Percentiles rank a stretch among this genome's conserved stretches.
Conservation (phyloP, 2,888 invertebrate genomes). For the Philereme transversata region DNA sequence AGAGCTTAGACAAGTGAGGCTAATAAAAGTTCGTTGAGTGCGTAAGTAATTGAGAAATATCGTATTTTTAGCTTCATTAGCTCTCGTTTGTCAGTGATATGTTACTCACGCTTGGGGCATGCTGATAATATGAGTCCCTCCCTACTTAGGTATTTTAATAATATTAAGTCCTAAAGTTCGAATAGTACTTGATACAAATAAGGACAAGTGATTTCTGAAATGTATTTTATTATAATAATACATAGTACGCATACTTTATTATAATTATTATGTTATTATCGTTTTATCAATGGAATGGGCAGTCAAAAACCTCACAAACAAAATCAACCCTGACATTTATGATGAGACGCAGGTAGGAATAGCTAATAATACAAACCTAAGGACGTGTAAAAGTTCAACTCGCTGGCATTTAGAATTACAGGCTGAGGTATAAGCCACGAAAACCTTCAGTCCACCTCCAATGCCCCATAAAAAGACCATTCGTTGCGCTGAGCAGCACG, state of each 20-base stretch:
- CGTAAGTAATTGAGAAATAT: slow-evolving; percentile 23
- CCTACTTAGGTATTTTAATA: too few relatives aligned
- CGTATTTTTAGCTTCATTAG: slow-evolving; percentile 35
- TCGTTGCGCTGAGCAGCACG: slow-evolving; percentile 37
- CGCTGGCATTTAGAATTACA: slow-evolving; percentile 47
- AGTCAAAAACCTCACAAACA: background rate
- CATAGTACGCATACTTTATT: too few relatives aligned
- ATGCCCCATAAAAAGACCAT: slow-evolving; percentile 47
- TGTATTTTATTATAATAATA: too few relatives aligned
- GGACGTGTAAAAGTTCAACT: slow-evolving; percentile 29
- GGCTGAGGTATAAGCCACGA: slow-evolving; percentile 22
- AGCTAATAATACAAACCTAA: slow-evolving; percentile 19
- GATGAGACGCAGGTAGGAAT: slow-evolving; percentile 7
- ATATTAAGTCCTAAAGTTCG: too few relatives aligned
- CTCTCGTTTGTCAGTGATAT: slow-evolving; percentile 24
- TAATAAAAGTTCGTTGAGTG: slow-evolving; percentile 23
- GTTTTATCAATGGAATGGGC: too few relatives aligned
- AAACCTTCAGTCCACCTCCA: slow-evolving; percentile 34
- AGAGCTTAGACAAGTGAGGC: slow-evolving; percentile 18
- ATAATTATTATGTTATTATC: too few relatives aligned
- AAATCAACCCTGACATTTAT: slow-evolving; percentile 21
- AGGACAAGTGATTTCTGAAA: too few relatives aligned
- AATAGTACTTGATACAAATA: too few relatives aligned
- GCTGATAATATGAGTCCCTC: background rate
- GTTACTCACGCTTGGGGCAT: slow-evolving; percentile 13